Evolutionary conservation across 1,140 invertebrate species (phyloP).

Genomic region (Anthonomus grandis): DNA sequence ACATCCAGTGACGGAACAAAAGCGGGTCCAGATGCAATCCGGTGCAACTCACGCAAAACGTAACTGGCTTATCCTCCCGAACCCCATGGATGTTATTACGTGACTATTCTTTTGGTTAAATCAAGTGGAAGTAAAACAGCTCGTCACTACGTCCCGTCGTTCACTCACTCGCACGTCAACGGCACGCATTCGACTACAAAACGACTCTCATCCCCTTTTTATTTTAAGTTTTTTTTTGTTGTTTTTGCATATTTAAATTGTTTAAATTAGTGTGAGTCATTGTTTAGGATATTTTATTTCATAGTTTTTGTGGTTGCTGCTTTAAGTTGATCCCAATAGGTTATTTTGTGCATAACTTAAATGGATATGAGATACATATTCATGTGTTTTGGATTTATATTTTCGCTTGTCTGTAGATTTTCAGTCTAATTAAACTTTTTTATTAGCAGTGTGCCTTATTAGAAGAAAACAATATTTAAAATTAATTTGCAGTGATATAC

Average conservation of each 20-base stretch:
- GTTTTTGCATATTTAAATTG: too few species aligned
- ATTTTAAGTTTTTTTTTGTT: too few species aligned
- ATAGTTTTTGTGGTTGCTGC: neutral
- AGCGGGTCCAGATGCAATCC: slow-evolving; percentile 43
- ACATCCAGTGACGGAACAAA: slow-evolving; percentile 41
- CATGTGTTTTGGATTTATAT: too few species aligned
- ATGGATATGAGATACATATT: neutral
- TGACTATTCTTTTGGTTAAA: slow-evolving; percentile 42
- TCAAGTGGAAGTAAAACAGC: slow-evolving; percentile 46
- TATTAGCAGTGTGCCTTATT: too few species aligned
- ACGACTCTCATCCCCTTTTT: slow-evolving; percentile 23
- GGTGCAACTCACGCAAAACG: slow-evolving; percentile 34
- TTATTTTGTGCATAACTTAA: neutral
- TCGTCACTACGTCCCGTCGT: too few species aligned
- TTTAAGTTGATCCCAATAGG: neutral
- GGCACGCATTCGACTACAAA: slow-evolving; percentile 29
- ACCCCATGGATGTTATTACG: slow-evolving; percentile 43
- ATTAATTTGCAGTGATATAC: too few species aligned
- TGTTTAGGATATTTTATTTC: neutral
- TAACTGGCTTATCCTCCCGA: slow-evolving; percentile 45
- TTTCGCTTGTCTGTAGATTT: too few species aligned
- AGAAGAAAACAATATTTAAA: too few species aligned
- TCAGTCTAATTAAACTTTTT: too few species aligned
- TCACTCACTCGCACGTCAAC: slow-evolving; percentile 41
- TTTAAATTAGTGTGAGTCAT: slow-evolving; percentile 19